Base-by-base conservation (phyloP, 2,888 invertebrate genomes). In the Drosophila quasianomalipes region DNA sequence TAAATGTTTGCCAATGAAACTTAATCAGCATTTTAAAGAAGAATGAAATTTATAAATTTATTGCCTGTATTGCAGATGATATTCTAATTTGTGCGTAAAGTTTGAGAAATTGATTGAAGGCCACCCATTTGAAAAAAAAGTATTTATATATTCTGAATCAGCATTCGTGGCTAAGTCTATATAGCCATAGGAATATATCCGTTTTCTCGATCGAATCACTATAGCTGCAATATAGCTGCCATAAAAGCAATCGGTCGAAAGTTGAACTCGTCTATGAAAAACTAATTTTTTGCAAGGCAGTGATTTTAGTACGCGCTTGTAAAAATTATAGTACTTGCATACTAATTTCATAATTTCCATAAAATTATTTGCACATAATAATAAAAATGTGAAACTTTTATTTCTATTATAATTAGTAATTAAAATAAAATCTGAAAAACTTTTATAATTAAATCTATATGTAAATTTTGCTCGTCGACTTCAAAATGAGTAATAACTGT, bases 1-100 rank as follows among this genome's bases (percentile, higher is more conserved):
- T 26, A 39, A 30, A 28, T 39, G 39, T 39, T 39, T 39, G n/a
- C 28, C n/a, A 19, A 57, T 33, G 14, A 57, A 57, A 57, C n/a
- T 9, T 3, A 22, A 57, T 30, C 30, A 41, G 30, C 39, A 19
- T 52, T 30, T 51, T 19, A 16, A 51, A 51, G 19, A 28, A 51
- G 19, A 35, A 35, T 35, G 0, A 35, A 14, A 22, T 44, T 44
- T 5, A 22, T 44, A 44, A 44, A 44, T 12, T 1, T 1, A 22
- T 22, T 44, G 44, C 12, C 44, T 22, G 44, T 3, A 22, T 22
- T 22, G 12, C 22, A 22, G 22, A 22, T 22, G 22, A 44, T 6
- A 44, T 3, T 44, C 22, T 22, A 44, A 44, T 44, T 44, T 44
- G 22, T 44, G n/a, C 22, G 22, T 12, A 44, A 44, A 44, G 44